phyloP scores from a whole-genome alignment of 2,797 vertebrate genomes.

The Rallus crepitans region DNA sequence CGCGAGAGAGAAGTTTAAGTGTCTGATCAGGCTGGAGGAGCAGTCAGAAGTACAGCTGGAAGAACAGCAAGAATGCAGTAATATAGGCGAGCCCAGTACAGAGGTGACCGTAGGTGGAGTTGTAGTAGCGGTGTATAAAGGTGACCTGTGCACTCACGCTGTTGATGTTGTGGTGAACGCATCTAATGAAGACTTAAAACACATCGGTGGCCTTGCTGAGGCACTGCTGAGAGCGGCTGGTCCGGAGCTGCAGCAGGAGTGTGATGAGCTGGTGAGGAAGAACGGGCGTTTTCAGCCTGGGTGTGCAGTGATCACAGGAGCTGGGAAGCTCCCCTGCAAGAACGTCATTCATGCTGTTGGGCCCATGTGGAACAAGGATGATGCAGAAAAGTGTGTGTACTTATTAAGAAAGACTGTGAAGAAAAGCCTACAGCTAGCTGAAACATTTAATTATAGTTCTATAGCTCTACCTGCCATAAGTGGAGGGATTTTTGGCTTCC shows the following conservation, averaged over 20 bases:
- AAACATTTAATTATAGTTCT: conserved; percentile 42
- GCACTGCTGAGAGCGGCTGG: conserved; percentile 83
- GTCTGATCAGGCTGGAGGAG: conserved; percentile 81
- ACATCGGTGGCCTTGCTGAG: conserved; percentile 79
- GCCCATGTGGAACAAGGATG: conserved; percentile 72
- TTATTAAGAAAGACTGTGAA: conserved; percentile 76
- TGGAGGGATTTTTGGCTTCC: conserved; percentile 86
- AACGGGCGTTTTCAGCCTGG: conserved; percentile 70
- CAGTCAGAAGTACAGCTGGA: conserved; percentile 46
- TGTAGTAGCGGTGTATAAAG: conserved; percentile 76
- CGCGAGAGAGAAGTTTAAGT: conserved; percentile 54
- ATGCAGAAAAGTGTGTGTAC: not conserved
- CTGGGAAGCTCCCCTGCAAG: conserved; percentile 82
- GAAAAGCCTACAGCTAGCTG: conserved; percentile 78
- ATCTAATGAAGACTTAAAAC: conserved; percentile 84
- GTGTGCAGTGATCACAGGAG: conserved; percentile 54
- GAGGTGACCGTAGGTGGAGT: conserved; percentile 57
- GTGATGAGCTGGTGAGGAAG: conserved; percentile 63
- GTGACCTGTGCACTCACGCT: conserved; percentile 76
- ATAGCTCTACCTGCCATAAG: conserved; percentile 89
- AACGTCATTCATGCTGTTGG: conserved; percentile 88
- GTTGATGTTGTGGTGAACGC: conserved; percentile 88
- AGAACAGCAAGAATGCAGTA: not conserved
- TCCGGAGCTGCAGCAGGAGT: conserved; percentile 79
- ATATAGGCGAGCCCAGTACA: not conserved